These are phyloP conservation scores for Prionailurus bengalensis DNA, from an alignment of 2,113 vertebrate genomes.

Conservation along the genomic window DNA sequence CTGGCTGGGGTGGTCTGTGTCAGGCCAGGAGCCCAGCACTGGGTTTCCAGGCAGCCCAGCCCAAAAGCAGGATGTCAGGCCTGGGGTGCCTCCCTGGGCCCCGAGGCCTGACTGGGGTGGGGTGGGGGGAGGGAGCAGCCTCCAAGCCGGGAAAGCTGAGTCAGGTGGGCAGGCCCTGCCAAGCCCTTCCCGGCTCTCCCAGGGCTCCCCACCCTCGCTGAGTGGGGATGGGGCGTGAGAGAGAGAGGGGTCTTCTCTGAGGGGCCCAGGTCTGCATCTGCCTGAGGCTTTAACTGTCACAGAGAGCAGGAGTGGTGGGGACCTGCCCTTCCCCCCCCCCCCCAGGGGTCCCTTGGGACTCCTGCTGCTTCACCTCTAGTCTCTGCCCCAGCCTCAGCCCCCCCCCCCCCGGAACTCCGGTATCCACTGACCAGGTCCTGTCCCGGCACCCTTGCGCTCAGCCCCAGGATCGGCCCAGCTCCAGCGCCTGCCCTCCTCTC, in stretches of 20 bases:
- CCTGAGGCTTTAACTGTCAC: background rate
- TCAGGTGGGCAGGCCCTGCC: constrained; percentile 53
- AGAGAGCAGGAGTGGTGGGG: background rate
- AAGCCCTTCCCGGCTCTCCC: background rate
- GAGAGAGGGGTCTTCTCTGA: background rate
- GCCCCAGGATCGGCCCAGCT: background rate
- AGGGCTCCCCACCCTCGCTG: background rate
- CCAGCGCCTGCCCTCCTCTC: background rate
- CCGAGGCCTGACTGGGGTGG: background rate
- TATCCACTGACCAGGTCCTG: background rate
- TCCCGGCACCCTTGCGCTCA: background rate
- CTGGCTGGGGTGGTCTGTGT: background rate
- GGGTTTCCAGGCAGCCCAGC: background rate
- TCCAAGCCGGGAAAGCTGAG: constrained; percentile 55
- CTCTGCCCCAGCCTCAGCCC: background rate
- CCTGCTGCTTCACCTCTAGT: background rate
- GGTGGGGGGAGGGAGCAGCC: background rate
- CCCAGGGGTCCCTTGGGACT: background rate
- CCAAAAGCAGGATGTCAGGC: background rate
- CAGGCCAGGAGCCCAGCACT: background rate
- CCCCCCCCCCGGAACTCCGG: background rate
- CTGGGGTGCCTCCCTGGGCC: background rate
- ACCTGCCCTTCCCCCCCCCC: background rate
- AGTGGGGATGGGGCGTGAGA: background rate
- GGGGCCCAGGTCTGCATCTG: background rate